phyloP scores from a whole-genome alignment of 2,113 vertebrate species.

The Bungarus multicinctus region DNA sequence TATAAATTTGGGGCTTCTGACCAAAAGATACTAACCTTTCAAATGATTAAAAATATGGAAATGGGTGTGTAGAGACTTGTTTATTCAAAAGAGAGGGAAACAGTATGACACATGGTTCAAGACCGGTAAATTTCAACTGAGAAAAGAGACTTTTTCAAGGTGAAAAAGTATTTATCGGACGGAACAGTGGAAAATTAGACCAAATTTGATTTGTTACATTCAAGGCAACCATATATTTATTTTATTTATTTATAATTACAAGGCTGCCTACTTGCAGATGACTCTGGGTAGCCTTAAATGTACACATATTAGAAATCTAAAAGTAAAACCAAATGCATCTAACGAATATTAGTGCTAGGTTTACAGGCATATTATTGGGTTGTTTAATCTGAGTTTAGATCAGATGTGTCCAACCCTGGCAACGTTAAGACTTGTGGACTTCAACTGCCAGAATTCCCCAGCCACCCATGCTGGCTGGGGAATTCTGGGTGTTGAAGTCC shows the following conservation, averaged over 20 bases:
- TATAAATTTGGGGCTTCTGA: neutral
- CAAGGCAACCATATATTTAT: neutral
- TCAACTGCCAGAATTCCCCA: neutral
- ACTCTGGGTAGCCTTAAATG: neutral
- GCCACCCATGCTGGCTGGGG: too few relatives aligned
- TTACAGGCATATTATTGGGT: neutral
- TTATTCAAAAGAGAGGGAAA: slow-evolving; percentile 27
- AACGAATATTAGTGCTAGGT: neutral
- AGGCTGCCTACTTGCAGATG: neutral
- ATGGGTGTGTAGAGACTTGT: slow-evolving; percentile 5
- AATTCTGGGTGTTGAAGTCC: too few relatives aligned
- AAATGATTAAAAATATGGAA: slow-evolving; percentile 23
- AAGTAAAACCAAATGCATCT: neutral
- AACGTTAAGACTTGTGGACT: neutral
- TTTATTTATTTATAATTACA: neutral
- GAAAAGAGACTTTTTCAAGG: slow-evolving; percentile 43
- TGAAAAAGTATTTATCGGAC: neutral
- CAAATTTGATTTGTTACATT: neutral
- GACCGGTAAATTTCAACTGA: slow-evolving; percentile 36
- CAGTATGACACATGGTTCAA: slow-evolving; percentile 39
- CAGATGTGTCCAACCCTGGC: neutral
- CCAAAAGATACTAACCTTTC: slow-evolving; percentile 26
- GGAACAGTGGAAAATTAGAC: neutral
- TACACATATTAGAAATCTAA: neutral
- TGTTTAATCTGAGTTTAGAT: neutral